Evolutionary conservation across 2,888 invertebrate species (phyloP), one percentile per base, ranked within the genome.

Genomic region (Lapara coniferarum): DNA sequence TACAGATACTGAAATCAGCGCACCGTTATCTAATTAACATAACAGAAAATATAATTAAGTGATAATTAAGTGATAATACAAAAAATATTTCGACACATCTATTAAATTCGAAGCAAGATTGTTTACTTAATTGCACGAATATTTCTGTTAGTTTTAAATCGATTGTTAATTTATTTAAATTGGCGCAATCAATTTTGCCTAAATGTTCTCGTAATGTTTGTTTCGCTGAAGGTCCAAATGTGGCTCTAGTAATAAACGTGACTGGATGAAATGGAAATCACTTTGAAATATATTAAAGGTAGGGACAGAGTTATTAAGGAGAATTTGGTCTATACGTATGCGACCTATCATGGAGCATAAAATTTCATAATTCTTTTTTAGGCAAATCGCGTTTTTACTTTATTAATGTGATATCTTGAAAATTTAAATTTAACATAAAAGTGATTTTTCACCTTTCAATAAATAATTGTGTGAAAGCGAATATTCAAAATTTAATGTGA

Each of bases 121-220:
- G 49, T 69, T 71, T 73, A 66, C 71, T 66, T 77, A 79, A 77
- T 78, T 73, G 74, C 70, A 73, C 71, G 69, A 75, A 76, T 73
- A 78, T 80, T 77, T 77, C 71, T 75, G 75, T n/a, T 46, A 13
- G 57, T 58, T 71, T 71, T 71, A 74, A 80, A 80, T 73, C 75
- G 78, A 86, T 83, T 82, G 86, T 82, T 83, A 86, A 88, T 89
- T 89, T 89, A 90, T 89, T 89, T 81, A 87, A 89, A 89, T 89
- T 78, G 76, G 72, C 67, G 72, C 79, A 78, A 85, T 84, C 76
- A 78, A 83, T 84, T 83, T 74, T 46, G 70, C 71, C 76, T 79
- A 77, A 78, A 79, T 81, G 72, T 76, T 74, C 73, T 73, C 66
- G 70, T 75, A 76, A 75, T 78, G 77, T 79, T 79, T 81, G 74